Evolutionary conservation across 2,113 vertebrate genomes (phyloP).

Genomic region (Poicephalus gulielmi): DNA sequence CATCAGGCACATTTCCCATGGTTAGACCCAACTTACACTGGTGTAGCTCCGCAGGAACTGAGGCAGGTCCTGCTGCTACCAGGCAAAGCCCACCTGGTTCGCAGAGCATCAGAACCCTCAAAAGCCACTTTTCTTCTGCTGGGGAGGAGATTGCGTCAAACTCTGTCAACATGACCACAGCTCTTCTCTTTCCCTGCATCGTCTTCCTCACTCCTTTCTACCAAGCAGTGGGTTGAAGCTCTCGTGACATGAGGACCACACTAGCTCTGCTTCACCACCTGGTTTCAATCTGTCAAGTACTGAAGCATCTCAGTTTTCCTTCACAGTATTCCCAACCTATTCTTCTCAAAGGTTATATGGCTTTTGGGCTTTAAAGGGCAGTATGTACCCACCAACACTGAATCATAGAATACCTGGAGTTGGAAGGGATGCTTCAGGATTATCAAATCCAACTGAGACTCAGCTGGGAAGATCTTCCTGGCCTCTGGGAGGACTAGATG

Average conservation of each 20-base stretch:
- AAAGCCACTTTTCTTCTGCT: background rate
- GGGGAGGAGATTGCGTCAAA: background rate
- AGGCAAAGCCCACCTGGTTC: background rate
- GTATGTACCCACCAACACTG: background rate
- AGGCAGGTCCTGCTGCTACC: background rate
- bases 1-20: rapidly evolving
- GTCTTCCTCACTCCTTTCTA: background rate
- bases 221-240: background rate
- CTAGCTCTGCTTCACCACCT: background rate
- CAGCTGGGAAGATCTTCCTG: background rate
- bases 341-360: background rate
- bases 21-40: rapidly evolving
- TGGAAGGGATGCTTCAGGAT: background rate
- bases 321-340: rapidly evolving
- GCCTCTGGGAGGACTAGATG: background rate
- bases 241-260: background rate
- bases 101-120: background rate
- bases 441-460: background rate
- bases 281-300: background rate
- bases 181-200: background rate
- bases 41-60: background rate
- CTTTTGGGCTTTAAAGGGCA: background rate
- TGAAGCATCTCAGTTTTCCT: background rate
- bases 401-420: background rate
- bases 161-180: background rate